Base-by-base conservation (phyloP, 2,797 vertebrate species). In the Buceros bicornis region DNA sequence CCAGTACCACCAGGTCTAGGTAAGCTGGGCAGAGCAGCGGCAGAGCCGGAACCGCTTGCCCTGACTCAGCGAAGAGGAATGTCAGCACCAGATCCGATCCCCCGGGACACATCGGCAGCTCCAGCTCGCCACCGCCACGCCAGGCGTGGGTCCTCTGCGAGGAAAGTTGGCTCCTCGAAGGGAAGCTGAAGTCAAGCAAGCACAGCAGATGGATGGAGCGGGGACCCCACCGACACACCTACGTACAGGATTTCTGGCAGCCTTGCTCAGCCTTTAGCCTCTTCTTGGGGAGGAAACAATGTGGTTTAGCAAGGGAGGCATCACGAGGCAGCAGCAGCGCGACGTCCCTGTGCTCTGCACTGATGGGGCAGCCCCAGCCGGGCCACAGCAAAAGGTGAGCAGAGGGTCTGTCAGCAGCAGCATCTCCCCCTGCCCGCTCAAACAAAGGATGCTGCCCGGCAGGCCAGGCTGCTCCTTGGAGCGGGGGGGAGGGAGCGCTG, bases 301-400 rank as follows among this genome's bases (percentile, higher is more conserved):
- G 35, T 22, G 5, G 10, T 21, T n/a, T 22, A 40, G 16, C 3
- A 10, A 20, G 7, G 33, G 60, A 33, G 37, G 31, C 1, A 29
- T 2, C 14, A 58, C 19, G 50, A 29, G 3, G 14, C 31, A 19
- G 47, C 70, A 60, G 51, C 37, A 11, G 4, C 5, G 1, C 0
- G 1, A 17, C 11, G 7, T 24, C 65, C 40, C 15, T 0, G 33
- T 11, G 54, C 25, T 20, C 33, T 3, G 47, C 12, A 1, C 20
- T 3, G 24, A 13, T 5, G 2, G 29, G 25, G n/a, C 37, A 11
- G 25, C 50, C 24, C 0, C 6, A 45, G 70, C 28, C 53, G 26
- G 54, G 8, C 8, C 3, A 14, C 47, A 3, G 65, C 21, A 2
- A 4, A 4, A 47, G 82, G 37, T 1, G 56, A 47, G 64, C 58